Evolutionary conservation across 2,797 vertebrate species (phyloP), one percentile per base, ranked within the genome.

Genomic region (Gymnothorax reevesii): DNA sequence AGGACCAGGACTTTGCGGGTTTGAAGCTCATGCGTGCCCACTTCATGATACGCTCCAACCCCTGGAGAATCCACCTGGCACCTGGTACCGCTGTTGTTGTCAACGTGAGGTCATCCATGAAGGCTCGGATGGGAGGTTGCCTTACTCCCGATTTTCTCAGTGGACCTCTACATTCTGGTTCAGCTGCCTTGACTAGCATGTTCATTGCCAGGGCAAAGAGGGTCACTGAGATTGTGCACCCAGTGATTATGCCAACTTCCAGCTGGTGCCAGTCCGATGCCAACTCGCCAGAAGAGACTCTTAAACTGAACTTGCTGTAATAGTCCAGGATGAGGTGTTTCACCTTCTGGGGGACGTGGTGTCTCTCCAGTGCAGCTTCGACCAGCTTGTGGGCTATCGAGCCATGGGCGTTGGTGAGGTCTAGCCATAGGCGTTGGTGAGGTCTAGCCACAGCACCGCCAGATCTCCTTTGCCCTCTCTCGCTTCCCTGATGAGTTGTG

Each of bases 341-440:
- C 64, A 69, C 17, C 64, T 69, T 69, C 64, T 69, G 64, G 64
- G 64, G 64, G 25, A 69, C 22, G 15, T 69, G 64, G 64, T 69
- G 64, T 69, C 15, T 69, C 64, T 69, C 64, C 64, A 69, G 15
- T 66, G 60, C 55, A n/a, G 27, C 69, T 22, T 57, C 49, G 1
- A 85, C 52, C 84, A 85, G 84, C 55, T 85, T 85, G 49, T 85
- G 84, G 84, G 66, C 54, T 75, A 75, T 73, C 33, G 84, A 85
- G 84, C 69, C 33, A 52, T 75, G 75, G 4, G 27, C 52, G 15
- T 55, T 84, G 49, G 84, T 25, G 13, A 84, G 84, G 57, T 84
- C 62, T 10, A 84, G n/a, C 84, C 33, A 52, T 75, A 85, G 4
- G 27, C 52, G 15, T 55, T 84, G 49, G 84, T 25, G 13, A 84